These are phyloP conservation scores for Patella ulyssiponensis DNA, from an alignment of 2,888 invertebrate genomes.

Conservation along the genomic window DNA sequence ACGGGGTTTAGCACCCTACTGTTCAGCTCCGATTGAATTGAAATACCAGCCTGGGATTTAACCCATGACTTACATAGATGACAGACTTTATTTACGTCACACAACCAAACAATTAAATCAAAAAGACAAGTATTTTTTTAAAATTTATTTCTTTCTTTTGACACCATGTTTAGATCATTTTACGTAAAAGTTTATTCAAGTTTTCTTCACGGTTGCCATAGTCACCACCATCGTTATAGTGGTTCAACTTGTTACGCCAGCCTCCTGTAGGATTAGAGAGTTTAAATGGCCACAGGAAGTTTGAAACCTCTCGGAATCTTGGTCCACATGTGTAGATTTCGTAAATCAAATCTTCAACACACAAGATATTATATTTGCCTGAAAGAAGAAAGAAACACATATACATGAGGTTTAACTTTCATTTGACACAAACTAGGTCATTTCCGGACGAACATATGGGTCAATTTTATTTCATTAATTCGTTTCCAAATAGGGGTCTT, in stretches of 20 bases:
- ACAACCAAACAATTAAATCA: neutral
- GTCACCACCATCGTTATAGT: conserved; percentile 99
- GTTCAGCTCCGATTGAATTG: no score
- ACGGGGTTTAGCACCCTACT: no score
- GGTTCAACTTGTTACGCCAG: conserved; percentile 99
- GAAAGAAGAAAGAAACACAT: conserved; percentile 35
- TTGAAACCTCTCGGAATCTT: conserved; percentile 92
- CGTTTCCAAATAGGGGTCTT: no score
- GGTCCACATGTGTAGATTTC: conserved; percentile 91
- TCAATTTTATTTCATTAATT: no score
- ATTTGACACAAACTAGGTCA: neutral
- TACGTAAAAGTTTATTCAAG: conserved; percentile 94
- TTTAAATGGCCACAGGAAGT: conserved; percentile 99
- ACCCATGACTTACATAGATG: no score
- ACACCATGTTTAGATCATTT: conserved; percentile 86
- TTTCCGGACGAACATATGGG: no score
- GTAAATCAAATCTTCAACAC: conserved; percentile 98
- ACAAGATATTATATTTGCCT: conserved; percentile 88
- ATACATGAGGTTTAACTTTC: no score
- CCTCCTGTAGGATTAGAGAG: conserved; percentile 98
- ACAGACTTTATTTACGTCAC: no score
- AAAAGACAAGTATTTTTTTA: neutral
- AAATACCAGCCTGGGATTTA: no score
- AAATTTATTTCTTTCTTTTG: neutral
- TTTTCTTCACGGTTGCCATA: conserved; percentile 98